These are phyloP conservation scores for Caenorhabditis plicata DNA, from an alignment of 2,888 invertebrate genomes.

Conservation along the genomic window DNA sequence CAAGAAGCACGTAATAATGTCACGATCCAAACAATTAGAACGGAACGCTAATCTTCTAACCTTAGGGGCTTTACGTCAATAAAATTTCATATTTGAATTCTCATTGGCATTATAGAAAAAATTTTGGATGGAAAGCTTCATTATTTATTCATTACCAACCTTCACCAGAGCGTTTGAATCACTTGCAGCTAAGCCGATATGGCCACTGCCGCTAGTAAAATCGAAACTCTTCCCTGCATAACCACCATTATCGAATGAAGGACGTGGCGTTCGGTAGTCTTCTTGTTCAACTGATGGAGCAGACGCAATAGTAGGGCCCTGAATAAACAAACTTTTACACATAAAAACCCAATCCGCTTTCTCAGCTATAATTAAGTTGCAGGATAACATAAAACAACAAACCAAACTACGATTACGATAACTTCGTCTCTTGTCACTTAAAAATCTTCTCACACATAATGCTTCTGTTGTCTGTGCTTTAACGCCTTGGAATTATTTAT, in stretches of 20 bases:
- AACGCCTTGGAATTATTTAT: background rate
- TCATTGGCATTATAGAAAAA: too few species aligned
- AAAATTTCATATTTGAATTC: too few species aligned
- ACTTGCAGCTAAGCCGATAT: constrained; percentile 38
- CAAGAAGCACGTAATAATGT: too few species aligned
- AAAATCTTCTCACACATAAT: constrained; percentile 25
- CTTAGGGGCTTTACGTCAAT: too few species aligned
- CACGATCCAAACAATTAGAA: too few species aligned
- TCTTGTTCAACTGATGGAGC: constrained; percentile 65
- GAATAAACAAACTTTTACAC: constrained; percentile 11
- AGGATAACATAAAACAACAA: too few species aligned
- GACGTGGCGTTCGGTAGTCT: constrained; percentile 63
- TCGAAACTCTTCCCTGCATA: constrained; percentile 63
- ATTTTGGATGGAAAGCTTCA: too few species aligned
- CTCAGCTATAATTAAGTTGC: too few species aligned
- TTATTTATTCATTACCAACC: too few species aligned
- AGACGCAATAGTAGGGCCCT: constrained; percentile 64
- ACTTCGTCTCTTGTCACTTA: constrained; percentile 39
- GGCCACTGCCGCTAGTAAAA: constrained; percentile 50
- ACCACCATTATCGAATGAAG: constrained; percentile 51
- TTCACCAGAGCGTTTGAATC: constrained; percentile 63
- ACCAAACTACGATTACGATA: constrained; percentile 45
- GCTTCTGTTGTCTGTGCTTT: constrained; percentile 30
- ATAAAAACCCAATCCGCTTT: too few species aligned
- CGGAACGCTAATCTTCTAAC: too few species aligned